These are phyloP conservation scores for Cyprinus carpio DNA, from an alignment of 2,113 vertebrate species.

Conservation along the genomic window DNA sequence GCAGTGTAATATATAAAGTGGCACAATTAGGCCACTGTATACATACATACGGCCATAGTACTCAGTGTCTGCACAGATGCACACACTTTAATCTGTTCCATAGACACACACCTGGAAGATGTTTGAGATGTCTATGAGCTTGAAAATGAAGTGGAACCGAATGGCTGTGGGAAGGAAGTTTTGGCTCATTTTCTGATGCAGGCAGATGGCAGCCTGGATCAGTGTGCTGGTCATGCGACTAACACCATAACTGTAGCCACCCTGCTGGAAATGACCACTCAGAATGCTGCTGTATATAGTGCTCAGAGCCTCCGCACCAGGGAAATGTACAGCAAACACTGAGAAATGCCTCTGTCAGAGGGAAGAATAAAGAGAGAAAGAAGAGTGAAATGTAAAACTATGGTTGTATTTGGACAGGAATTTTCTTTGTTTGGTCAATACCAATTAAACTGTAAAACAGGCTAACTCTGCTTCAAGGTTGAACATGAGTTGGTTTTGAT, in stretches of 20 bases:
- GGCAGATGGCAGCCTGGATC: conserved; percentile 73
- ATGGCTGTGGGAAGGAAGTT: conserved; percentile 80
- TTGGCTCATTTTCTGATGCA: conserved; percentile 82
- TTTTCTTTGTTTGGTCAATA: not conserved
- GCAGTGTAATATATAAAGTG: not conserved
- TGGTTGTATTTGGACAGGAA: not conserved
- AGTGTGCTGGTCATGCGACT: conserved; percentile 73
- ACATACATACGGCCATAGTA: not conserved
- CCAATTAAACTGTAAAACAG: not conserved
- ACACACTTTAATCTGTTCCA: not conserved
- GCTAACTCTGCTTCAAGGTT: not conserved
- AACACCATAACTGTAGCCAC: conserved; percentile 77
- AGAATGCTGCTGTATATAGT: conserved; percentile 77
- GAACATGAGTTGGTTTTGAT: not conserved
- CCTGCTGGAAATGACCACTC: conserved; percentile 77
- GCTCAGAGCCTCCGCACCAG: conserved; percentile 68
- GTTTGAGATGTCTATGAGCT: conserved; percentile 76
- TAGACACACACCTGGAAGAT: conserved; percentile 73
- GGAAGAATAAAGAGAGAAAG: not conserved
- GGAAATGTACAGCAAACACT: conserved; percentile 78
- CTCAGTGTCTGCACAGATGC: not conserved
- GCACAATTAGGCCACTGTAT: not conserved
- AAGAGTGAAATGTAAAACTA: not conserved
- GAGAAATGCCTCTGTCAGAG: conserved; percentile 76
- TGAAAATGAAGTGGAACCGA: conserved; percentile 81